Conservation (phyloP, 2,888 invertebrate species). For the Cryptophagus acutangulus region DNA sequence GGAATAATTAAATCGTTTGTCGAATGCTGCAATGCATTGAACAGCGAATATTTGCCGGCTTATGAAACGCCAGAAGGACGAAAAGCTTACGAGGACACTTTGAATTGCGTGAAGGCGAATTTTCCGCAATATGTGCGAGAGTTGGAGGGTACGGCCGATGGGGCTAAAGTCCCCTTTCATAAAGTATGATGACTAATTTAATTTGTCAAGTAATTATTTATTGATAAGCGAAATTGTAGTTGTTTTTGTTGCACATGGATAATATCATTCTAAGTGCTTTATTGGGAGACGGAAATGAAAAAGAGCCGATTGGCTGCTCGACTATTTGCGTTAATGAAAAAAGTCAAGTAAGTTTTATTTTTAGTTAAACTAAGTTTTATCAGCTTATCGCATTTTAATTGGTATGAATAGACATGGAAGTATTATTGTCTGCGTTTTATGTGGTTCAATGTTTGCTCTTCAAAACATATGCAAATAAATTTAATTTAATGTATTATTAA, state of each 20-base stretch:
- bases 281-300: slow-evolving; percentile 48
- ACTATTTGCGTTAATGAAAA: slow-evolving; percentile 62
- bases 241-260: slow-evolving; percentile 81
- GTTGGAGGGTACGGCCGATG: slow-evolving; percentile 80
- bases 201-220: background rate
- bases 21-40: slow-evolving; percentile 55
- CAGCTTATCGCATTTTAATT: too few species aligned
- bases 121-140: slow-evolving; percentile 81
- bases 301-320: slow-evolving; percentile 68
- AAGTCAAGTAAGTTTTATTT: slow-evolving; percentile 34
- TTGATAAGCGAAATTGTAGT: slow-evolving; percentile 49
- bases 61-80: slow-evolving; percentile 68
- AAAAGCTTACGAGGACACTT: slow-evolving; percentile 68
- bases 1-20: slow-evolving; percentile 69
- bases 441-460: too few species aligned
- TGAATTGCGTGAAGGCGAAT: slow-evolving; percentile 61
- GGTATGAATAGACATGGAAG: too few species aligned
- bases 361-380: too few species aligned
- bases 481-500: too few species aligned
- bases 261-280: slow-evolving; percentile 64
- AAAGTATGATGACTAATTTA: slow-evolving; percentile 55
- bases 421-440: too few species aligned
- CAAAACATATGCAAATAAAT: too few species aligned
- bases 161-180: slow-evolving; percentile 75
- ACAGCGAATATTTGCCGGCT: slow-evolving; percentile 64